phyloP scores from a whole-genome alignment of 1,140 invertebrate genomes.

The Drosophila tani region DNA sequence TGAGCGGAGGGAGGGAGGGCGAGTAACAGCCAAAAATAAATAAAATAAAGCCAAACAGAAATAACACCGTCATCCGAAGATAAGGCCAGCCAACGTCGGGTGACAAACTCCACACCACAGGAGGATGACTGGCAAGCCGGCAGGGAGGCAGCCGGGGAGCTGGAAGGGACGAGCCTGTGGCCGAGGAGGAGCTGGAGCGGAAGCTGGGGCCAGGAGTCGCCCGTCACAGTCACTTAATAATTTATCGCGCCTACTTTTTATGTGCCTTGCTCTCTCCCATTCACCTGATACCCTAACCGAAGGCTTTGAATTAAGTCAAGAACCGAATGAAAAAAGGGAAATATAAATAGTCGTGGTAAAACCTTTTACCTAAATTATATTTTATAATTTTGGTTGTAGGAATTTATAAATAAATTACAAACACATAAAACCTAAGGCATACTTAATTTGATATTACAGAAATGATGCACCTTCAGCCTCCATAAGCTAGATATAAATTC shows the following conservation, averaged over 20 bases:
- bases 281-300: slow-evolving; percentile 9
- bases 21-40: slow-evolving; percentile 49
- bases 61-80: slow-evolving; percentile 65
- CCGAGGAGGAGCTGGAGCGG: slow-evolving; percentile 15
- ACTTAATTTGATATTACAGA: not conserved
- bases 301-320: no score
- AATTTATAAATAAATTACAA: not conserved
- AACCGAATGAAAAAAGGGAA: not conserved
- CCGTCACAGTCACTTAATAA: slow-evolving; percentile 66
- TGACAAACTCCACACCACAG: slow-evolving; percentile 62
- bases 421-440: not conserved
- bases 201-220: slow-evolving; percentile 27
- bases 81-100: slow-evolving; percentile 58
- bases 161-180: not conserved
- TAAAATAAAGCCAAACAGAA: slow-evolving; percentile 43
- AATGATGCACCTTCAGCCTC: not conserved
- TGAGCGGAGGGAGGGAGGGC: slow-evolving; percentile 34
- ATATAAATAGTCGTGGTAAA: not conserved
- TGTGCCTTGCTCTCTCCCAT: not conserved
- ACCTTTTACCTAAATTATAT: not conserved
- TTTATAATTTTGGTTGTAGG: no score
- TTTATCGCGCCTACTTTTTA: slow-evolving; percentile 71
- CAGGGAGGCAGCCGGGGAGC: not conserved
- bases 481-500: not conserved
- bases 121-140: slow-evolving; percentile 37